Conservation (phyloP, 1,140 invertebrate genomes). For the Philopotamus ludificatus region DNA sequence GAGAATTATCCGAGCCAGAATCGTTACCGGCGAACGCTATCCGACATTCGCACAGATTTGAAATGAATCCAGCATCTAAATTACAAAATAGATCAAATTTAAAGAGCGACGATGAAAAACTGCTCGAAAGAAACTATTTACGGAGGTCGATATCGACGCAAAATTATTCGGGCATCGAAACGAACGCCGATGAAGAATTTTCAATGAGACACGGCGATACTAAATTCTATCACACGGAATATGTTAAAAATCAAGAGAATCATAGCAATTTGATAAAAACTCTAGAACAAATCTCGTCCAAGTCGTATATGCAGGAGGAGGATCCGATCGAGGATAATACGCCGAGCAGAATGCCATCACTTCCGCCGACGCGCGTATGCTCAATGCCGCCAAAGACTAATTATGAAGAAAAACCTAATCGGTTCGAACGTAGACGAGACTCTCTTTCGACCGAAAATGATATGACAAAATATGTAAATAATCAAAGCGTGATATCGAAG, state of each 20-base stretch:
- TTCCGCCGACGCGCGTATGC: conserved; percentile 7
- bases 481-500: conserved; percentile 49
- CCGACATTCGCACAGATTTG: conserved; percentile 36
- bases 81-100: not conserved
- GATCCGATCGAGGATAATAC: conserved; percentile 17
- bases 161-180: conserved; percentile 55
- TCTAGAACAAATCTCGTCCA: conserved; percentile 39
- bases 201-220: conserved; percentile 12
- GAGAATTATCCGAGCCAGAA: conserved; percentile 42
- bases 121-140: conserved; percentile 48
- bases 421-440: not conserved
- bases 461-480: conserved; percentile 44
- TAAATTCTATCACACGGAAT: conserved; percentile 23
- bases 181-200: conserved; percentile 35
- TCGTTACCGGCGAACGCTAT: not conserved
- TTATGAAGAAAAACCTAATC: conserved; percentile 33
- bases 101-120: conserved; percentile 55
- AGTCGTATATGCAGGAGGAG: conserved; percentile 24
- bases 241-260: conserved; percentile 19
- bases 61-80: conserved; percentile 41
- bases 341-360: conserved; percentile 1
- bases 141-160: conserved; percentile 47
- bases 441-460: conserved; percentile 37
- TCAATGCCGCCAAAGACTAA: conserved; percentile 13
- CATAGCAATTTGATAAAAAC: conserved; percentile 36